Base-by-base conservation (phyloP, 2,888 invertebrate species). In the Rhaphigaster nebulosa region DNA sequence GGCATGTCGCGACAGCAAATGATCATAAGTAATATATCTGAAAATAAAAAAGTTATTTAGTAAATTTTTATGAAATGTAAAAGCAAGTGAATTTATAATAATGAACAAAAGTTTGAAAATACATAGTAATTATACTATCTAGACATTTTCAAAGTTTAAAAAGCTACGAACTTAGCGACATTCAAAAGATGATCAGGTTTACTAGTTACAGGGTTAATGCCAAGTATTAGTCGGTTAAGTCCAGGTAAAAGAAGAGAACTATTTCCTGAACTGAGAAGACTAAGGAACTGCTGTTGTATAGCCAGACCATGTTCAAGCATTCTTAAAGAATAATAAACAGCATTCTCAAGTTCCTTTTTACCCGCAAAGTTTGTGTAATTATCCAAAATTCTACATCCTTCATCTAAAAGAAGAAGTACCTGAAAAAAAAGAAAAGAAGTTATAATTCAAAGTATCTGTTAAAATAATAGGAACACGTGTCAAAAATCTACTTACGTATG, bases 161-260 rank as follows among this genome's bases (percentile, higher is more conserved):
- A 70, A 76, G 3, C 50, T 34, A 93, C 94, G 92, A 93, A 95
- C 94, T 96, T 97, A 0, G 96, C 95, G 50, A 97, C 95, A 92
- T 96, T 97, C 60, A 97, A 94, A 92, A 97, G 95, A 93, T 97
- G 96, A 93, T 98, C 98, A 0, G 97, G 96, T 93, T 95, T 95
- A 15, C 96, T 96, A n/a, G 95, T 96, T 65, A 96, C 95, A 2
- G 96, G 96, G 94, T 97, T 97, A 88, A 97, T 95, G 92, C 97
- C 97, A 87, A 98, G 94, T 45, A 99, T 94, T 4, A 99, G 95
- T 92, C 97, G 97, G 92, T 97, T 97, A 45, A 98, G 94, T 0
- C 97, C 97, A 0, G 97, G 96, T 6, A 98, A 94, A 41, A 98
- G 94, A 0, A 96, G 94, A 0, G 96, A 95, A 70, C 96, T 95